These are phyloP conservation scores for Doris montereyensis DNA, from an alignment of 2,888 invertebrate genomes.

Conservation along the genomic window DNA sequence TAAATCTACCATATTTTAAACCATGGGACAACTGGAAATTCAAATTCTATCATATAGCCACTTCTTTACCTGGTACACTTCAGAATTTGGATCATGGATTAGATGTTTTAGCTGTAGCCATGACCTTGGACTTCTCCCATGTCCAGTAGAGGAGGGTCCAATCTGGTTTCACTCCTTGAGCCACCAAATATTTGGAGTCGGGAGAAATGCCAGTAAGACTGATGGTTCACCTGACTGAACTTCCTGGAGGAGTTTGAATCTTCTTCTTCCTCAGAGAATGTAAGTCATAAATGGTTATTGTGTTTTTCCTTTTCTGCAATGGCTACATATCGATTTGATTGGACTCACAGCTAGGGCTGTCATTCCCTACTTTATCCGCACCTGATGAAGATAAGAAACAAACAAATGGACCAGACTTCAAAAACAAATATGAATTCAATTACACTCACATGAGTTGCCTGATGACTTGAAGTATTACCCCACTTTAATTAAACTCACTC, in stretches of 20 bases:
- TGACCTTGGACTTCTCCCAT: constrained; percentile 86
- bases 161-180: constrained; percentile 88
- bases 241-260: constrained; percentile 71
- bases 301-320: constrained; percentile 73
- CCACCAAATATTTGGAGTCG: constrained; percentile 86
- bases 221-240: constrained; percentile 77
- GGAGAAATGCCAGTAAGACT: constrained; percentile 84
- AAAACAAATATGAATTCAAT: no score
- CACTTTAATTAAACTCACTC: no score
- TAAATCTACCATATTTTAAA: no score
- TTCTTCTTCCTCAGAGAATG: constrained; percentile 73
- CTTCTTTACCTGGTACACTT: constrained; percentile 80
- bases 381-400: constrained; percentile 17
- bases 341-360: constrained; percentile 73
- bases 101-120: constrained; percentile 82
- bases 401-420: neutral
- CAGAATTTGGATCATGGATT: constrained; percentile 74
- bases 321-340: constrained; percentile 73
- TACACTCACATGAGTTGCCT: no score
- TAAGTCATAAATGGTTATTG: constrained; percentile 74
- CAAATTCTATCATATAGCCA: no score
- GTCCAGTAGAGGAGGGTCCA: constrained; percentile 86
- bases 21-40: no score
- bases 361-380: constrained; percentile 73
- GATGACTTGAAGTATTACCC: no score